Percentiles rank a stretch among this genome's conserved stretches.
Evolutionary conservation across 1,140 invertebrate species (phyloP).

Genomic region (Cherax destructor): DNA sequence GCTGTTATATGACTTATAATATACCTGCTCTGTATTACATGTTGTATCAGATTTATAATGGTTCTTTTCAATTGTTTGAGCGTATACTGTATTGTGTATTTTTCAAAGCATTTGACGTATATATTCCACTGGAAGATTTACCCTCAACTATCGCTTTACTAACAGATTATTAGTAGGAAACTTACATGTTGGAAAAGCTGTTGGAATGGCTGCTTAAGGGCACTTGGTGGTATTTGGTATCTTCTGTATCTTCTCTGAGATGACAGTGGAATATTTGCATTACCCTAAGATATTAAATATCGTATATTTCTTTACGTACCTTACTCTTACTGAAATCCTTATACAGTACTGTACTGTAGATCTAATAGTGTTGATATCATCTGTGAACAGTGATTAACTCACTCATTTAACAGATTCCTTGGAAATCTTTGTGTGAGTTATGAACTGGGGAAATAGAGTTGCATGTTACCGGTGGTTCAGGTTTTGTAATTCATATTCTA

Average conservation of each 20-base stretch:
- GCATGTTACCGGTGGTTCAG: slow-evolving; percentile 28
- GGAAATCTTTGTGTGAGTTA: not conserved
- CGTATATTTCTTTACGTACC: not conserved
- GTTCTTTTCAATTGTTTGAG: not conserved
- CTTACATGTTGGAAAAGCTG: not conserved
- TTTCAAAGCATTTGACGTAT: not conserved
- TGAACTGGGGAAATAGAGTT: slow-evolving; percentile 15
- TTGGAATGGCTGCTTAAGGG: slow-evolving; percentile 28
- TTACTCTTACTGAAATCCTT: slow-evolving; percentile 11
- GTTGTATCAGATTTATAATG: not conserved
- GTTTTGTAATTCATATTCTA: slow-evolving; percentile 2
- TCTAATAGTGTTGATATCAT: slow-evolving; percentile 18
- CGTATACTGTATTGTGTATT: slow-evolving; percentile 2
- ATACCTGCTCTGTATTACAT: not conserved
- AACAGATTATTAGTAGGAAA: slow-evolving; percentile 19
- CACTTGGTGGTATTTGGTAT: slow-evolving; percentile 43
- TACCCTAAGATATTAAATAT: not conserved
- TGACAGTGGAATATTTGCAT: not conserved
- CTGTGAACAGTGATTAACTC: not conserved
- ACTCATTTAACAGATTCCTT: not conserved
- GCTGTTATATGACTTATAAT: not conserved
- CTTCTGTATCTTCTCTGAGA: slow-evolving; percentile 24
- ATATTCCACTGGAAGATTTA: slow-evolving; percentile 7
- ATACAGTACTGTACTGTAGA: not conserved
- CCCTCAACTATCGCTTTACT: slow-evolving; percentile 30